These are phyloP conservation scores for Pachyramphus minor DNA, from an alignment of 2,113 vertebrate species.

Conservation along the genomic window DNA sequence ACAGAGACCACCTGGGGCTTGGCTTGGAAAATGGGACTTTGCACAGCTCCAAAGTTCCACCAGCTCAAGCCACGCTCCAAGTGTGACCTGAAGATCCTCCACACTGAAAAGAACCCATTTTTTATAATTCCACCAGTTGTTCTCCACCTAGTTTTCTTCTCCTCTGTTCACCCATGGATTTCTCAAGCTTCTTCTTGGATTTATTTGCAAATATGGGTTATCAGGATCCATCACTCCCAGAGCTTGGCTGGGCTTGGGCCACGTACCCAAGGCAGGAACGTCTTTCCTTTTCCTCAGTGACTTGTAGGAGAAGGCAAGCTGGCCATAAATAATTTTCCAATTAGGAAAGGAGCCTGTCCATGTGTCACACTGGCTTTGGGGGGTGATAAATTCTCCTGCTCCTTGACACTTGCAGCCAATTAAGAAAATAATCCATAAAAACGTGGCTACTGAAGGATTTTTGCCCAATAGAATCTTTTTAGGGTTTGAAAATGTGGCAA, in stretches of 20 bases:
- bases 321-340: neutral
- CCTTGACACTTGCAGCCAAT: neutral
- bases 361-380: neutral
- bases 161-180: accelerated
- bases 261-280: accelerated
- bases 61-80: accelerated
- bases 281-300: neutral
- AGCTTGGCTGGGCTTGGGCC: neutral
- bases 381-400: neutral
- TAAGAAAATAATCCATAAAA: neutral
- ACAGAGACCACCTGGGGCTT: neutral
- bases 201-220: accelerated
- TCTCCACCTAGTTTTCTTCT: neutral
- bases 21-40: accelerated
- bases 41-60: accelerated
- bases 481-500: neutral
- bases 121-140: accelerated
- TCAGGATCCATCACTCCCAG: accelerated
- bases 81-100: accelerated
- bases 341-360: neutral
- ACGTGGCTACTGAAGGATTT: neutral
- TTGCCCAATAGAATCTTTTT: neutral
- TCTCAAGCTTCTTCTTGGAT: neutral
- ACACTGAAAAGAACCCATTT: accelerated
- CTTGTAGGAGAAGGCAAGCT: neutral